Evolutionary conservation across 2,888 invertebrate genomes (phyloP).

Genomic region (Acronicta psi): DNA sequence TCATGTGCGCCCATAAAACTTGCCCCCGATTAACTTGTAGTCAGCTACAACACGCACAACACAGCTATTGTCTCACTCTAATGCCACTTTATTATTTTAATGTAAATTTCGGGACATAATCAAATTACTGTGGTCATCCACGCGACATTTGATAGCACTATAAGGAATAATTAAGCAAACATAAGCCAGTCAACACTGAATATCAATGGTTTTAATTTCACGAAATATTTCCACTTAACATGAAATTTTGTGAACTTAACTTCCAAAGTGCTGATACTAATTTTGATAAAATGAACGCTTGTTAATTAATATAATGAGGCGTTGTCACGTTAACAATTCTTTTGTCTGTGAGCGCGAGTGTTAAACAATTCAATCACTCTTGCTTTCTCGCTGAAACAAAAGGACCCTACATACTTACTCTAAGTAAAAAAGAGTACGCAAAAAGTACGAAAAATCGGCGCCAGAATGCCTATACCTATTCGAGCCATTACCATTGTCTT

Average conservation of each 20-base stretch:
- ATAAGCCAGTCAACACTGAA: conserved; percentile 65
- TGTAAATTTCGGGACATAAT: conserved; percentile 75
- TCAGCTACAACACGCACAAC: conserved; percentile 62
- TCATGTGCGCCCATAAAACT: conserved; percentile 73
- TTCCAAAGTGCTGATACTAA: conserved; percentile 37
- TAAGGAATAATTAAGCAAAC: conserved; percentile 56
- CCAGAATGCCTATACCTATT: conserved; percentile 60
- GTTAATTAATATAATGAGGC: conserved; percentile 43
- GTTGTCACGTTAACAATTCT: conserved; percentile 39
- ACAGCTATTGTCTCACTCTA: conserved; percentile 61
- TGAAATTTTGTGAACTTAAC: conserved; percentile 24
- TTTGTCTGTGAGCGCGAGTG: conserved; percentile 27
- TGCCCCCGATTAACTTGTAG: conserved; percentile 72
- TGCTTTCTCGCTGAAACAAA: conserved; percentile 32
- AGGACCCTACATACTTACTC: conserved; percentile 23
- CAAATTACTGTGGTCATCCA: conserved; percentile 74
- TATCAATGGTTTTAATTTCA: conserved; percentile 60
- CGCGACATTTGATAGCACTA: conserved; percentile 62
- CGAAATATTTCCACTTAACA: conserved; percentile 37
- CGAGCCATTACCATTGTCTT: conserved; percentile 75
- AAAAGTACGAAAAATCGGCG: conserved; percentile 59
- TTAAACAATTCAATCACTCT: conserved; percentile 51
- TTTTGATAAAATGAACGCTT: conserved; percentile 29
- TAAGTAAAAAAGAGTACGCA: conserved; percentile 34
- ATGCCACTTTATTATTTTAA: conserved; percentile 69